Base-by-base conservation (phyloP, 2,797 vertebrate species). In the Heterohyrax brucei region DNA sequence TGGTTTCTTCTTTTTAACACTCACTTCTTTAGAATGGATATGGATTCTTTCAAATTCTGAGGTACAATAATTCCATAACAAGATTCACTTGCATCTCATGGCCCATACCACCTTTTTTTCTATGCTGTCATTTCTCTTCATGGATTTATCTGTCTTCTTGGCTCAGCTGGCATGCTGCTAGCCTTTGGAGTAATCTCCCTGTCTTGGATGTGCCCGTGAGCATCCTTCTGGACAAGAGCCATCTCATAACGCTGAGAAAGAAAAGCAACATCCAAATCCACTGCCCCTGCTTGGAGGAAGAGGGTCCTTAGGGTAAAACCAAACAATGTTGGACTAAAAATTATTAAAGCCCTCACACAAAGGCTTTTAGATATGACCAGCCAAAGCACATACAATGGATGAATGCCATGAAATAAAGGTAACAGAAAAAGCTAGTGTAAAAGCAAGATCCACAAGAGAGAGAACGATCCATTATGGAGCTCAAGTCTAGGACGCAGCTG, bases 171-270 rank as follows among this genome's bases (percentile, higher is more conserved):
- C 50, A 89, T 93, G 75, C 26, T 61, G 56, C 82, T 46, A 70
- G 79, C 56, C 82, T 88, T 82, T 46, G 66, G 75, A 97, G 82
- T 72, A 70, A 73, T 68, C 83, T 66, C 80, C 73, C 76, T 85
- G 79, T 93, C 89, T 95, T 88, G 56, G 88, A 79, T 24, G 62
- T 10, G 16, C 76, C 95, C 59, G 66, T 4, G 10, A 59, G 59
- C 30, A 73, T 61, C 62, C 30, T 93, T 85, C 87, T 98, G 95
- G 95, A 86, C 24, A 26, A 85, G 50, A 44, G 92, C 92, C 89
- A 93, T 93, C 87, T 93, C 81, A 79, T 85, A 89, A 93, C 7
- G 78, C 93, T 3, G n/a, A 91, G 66, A 75, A 62, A 92, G 66
- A 91, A 95, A 95, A 97, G 46, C 26, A 82, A 7, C 53, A 44